Base-by-base conservation (phyloP, 2,888 invertebrate species). In the Deroplatys truncata region DNA sequence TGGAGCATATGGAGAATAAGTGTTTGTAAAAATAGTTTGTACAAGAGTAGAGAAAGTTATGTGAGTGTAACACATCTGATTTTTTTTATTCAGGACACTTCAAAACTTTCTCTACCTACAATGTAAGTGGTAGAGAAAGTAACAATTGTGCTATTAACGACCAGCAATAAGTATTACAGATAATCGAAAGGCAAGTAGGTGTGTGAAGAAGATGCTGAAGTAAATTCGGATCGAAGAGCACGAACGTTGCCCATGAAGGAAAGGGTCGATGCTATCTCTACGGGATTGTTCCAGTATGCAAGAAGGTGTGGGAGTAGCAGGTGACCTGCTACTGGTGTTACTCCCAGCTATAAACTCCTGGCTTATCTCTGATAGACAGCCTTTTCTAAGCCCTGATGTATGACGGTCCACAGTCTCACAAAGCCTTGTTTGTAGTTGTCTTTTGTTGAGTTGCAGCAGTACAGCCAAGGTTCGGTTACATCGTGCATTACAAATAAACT, bases 301-400 rank as follows among this genome's bases (percentile, higher is more conserved):
- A 72, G 56, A 72, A 72, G 56, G 56, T 72, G 56, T 72, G 56
- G 56, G 56, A 72, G 56, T 72, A 72, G 56, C 56, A 72, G 56
- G 56, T 72, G 56, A 72, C 20, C 56, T 72, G 56, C 56, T 72
- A 72, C 56, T 72, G 56, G 56, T 72, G 56, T 72, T 72, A 72
- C 56, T 72, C 56, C 56, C 56, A 72, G 56, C 35, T 83, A 87
- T 87, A 87, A 87, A 87, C 87, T 83, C 31, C n/a, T 25, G 31
- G 83, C 87, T 87, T 87, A 87, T 87, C 82, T 87, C 87, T 87
- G 87, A 87, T 87, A 87, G 87, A 87, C 87, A 87, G 35, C 15
- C 82, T 87, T 87, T 83, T 83, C 87, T 87, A 83, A 87, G 87
- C 83, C n/a, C 10, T 87, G 87, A 87, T 87, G 35, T 31, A 87